Evolutionary conservation across 1,140 invertebrate genomes (phyloP), one percentile per base, ranked within the genome.

Genomic region (Drosophila willistoni): DNA sequence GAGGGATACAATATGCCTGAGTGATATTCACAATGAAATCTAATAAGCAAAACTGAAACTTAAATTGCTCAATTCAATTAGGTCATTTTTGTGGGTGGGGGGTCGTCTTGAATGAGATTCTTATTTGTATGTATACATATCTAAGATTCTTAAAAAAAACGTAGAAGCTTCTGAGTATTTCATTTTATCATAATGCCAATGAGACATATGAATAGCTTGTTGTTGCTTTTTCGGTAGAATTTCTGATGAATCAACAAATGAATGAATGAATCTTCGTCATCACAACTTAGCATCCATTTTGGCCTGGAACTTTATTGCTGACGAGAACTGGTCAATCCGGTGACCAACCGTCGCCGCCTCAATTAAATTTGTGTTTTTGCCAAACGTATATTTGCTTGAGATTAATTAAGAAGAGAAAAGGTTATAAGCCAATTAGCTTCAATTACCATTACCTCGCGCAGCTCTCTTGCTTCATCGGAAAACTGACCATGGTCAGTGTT

Each of bases 401-500:
- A 74, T 89, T 79, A 73, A 87, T 87, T 87, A 79, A 77, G 54
- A 55, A 44, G 22, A 59, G 68, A 55, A 68, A 79, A 77, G 71
- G 79, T 74, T 87, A 73, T 61, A 89, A 89, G 84, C 79, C 83
- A 89, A 87, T 87, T 87, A 77, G 77, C 83, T 89, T 89, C 77
- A 87, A 87, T 87, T 89, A 70, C 62, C 47, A 56, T 33, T 10
- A n/a, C 19, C 55, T 44, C 36, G 60, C 9, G 19, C 12, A 5
- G 65, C 29, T 33, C 41, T 54, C 17, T 25, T 56, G 34, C 51
- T n/a, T 47, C 12, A 39, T 19, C 22, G 60, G 42, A 60, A 62
- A 74, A 66, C 72, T 59, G 63, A 64, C 51, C 61, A 76, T 64
- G 55, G 57, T 12, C 73, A 34, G 44, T 14, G 17, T 17, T 54